phyloP scores from a whole-genome alignment of 2,888 invertebrate species.

The Phortica okadai region DNA sequence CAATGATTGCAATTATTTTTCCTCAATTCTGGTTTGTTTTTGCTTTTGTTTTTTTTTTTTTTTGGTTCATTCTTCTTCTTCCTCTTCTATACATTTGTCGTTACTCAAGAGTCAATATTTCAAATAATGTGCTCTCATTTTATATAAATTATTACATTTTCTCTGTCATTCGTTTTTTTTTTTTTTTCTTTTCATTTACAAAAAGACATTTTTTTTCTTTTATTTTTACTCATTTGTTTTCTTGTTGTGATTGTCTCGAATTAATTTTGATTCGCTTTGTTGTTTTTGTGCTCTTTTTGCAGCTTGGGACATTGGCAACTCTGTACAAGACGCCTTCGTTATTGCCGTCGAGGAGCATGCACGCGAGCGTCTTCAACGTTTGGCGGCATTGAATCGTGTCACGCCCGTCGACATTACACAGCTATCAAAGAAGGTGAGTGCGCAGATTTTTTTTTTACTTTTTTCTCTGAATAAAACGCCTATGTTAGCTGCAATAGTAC shows the following conservation, averaged over 20 bases:
- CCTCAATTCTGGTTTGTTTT: not conserved
- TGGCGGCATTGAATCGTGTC: slow-evolving; percentile 94
- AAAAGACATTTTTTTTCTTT: not conserved
- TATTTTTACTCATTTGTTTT: not conserved
- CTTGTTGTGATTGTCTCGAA: no score
- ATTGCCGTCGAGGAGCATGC: slow-evolving; percentile 98
- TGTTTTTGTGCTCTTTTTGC: slow-evolving; percentile 49
- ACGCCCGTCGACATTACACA: slow-evolving; percentile 96
- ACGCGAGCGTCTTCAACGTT: slow-evolving; percentile 91
- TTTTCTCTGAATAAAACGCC: slow-evolving; percentile 19
- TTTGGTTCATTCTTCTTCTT: not conserved
- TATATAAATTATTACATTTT: not conserved
- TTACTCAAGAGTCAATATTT: not conserved
- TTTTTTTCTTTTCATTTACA: not conserved
- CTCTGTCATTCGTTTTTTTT: not conserved
- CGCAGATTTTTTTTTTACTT: not conserved
- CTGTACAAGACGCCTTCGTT: slow-evolving; percentile 97
- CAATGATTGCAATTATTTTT: slow-evolving; percentile 11
- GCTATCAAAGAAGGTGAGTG: slow-evolving; percentile 87
- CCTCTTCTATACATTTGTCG: not conserved
- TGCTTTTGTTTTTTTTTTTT: not conserved
- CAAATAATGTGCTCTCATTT: not conserved
- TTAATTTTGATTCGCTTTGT: no score
- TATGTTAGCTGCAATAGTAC: no score
- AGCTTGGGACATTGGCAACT: slow-evolving; percentile 92